phyloP scores from a whole-genome alignment of 2,797 vertebrate species.

The Cheracebus regulus region DNA sequence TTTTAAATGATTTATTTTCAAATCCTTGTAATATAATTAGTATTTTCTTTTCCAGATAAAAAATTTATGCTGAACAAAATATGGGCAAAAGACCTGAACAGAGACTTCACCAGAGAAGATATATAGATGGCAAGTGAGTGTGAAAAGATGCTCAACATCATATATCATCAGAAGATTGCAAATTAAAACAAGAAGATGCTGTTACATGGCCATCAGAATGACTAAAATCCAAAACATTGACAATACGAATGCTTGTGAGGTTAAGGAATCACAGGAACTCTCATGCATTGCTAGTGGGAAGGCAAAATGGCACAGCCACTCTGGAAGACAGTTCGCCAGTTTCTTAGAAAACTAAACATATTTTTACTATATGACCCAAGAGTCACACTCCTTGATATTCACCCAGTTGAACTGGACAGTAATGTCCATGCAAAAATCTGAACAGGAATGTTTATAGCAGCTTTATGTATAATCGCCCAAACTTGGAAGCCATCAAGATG shows the following conservation, averaged over 20 bases:
- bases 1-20: not conserved
- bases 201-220: not conserved
- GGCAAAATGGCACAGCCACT: not conserved
- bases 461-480: not conserved
- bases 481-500: not conserved
- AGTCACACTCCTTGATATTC: not conserved
- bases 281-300: not conserved
- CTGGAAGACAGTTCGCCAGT: not conserved
- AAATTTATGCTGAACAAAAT: not conserved
- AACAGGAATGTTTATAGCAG: not conserved
- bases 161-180: not conserved
- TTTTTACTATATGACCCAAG: not conserved
- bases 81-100: not conserved
- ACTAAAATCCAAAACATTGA: not conserved
- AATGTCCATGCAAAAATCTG: not conserved
- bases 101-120: not conserved
- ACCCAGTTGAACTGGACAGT: not conserved
- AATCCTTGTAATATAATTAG: not conserved
- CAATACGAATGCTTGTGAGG: not conserved
- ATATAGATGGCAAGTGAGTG: not conserved
- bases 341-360: constrained; percentile 1
- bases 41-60: not conserved
- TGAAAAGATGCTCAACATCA: not conserved
- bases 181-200: not conserved
- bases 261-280: not conserved